Conservation (phyloP, 2,888 invertebrate genomes). For the Caenorhabditis imperialis region DNA sequence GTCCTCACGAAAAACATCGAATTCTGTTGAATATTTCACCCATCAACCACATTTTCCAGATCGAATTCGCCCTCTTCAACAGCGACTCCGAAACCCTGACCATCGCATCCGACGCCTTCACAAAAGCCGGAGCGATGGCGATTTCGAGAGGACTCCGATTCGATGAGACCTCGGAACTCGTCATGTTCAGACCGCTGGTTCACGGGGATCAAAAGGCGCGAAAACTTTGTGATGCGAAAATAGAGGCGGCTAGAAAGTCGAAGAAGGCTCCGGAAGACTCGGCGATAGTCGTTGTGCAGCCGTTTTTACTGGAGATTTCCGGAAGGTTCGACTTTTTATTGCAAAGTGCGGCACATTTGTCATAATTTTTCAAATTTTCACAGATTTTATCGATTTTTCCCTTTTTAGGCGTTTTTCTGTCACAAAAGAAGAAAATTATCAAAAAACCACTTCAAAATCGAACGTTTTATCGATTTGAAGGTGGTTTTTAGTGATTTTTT, state of each 20-base stretch:
- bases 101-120: slow-evolving; percentile 32
- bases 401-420: too few species aligned
- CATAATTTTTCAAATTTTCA: too few species aligned
- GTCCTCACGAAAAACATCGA: too few species aligned
- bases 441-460: too few species aligned
- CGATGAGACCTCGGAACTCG: slow-evolving; percentile 18
- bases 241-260: slow-evolving; percentile 39
- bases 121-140: slow-evolving; percentile 35
- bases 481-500: too few species aligned
- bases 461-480: too few species aligned
- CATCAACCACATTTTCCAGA: too few species aligned
- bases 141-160: slow-evolving; percentile 24
- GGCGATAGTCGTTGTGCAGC: slow-evolving; percentile 57
- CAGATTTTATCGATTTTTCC: too few species aligned
- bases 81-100: slow-evolving; percentile 26
- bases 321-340: too few species aligned
- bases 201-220: slow-evolving; percentile 38
- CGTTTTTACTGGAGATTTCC: slow-evolving; percentile 54
- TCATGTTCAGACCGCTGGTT: slow-evolving; percentile 41
- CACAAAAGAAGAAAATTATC: too few species aligned
- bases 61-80: slow-evolving; percentile 38
- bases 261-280: slow-evolving; percentile 37
- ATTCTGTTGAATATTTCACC: not conserved
- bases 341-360: too few species aligned
- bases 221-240: slow-evolving; percentile 27